Conservation (phyloP, 2,797 vertebrate species). For the Antennarius maculatus region DNA sequence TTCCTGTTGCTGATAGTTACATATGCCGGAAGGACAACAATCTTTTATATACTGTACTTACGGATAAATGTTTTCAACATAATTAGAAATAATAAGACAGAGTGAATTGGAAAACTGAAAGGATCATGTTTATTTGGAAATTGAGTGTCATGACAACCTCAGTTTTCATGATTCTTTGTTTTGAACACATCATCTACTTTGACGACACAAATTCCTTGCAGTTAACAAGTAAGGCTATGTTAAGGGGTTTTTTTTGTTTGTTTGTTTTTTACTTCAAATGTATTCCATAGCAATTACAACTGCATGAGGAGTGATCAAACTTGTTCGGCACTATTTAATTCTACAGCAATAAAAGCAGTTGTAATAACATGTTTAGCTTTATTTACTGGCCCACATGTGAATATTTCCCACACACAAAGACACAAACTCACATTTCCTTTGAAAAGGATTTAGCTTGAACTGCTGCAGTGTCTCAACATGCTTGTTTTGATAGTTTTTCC, state of each 20-base stretch:
- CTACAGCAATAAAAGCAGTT: slow-evolving; percentile 18
- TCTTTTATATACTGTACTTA: neutral
- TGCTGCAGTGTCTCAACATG: slow-evolving; percentile 57
- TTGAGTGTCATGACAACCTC: neutral
- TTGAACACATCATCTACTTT: no score
- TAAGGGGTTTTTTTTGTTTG: no score
- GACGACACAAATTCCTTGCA: no score
- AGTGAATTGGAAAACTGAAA: neutral
- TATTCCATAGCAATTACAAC: slow-evolving; percentile 21
- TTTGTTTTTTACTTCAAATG: neutral
- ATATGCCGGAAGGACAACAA: neutral
- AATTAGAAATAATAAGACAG: neutral
- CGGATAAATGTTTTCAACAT: neutral
- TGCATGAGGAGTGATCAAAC: slow-evolving; percentile 33
- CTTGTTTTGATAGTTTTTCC: slow-evolving; percentile 65
- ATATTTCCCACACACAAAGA: slow-evolving; percentile 18
- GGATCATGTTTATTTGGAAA: neutral
- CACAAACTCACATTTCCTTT: slow-evolving; percentile 40
- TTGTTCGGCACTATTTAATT: slow-evolving; percentile 32
- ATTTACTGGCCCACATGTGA: slow-evolving; percentile 22
- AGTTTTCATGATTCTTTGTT: neutral
- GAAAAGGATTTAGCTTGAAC: slow-evolving; percentile 34
- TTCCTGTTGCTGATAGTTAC: slow-evolving; percentile 1
- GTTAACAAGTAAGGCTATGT: no score
- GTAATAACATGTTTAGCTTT: slow-evolving; percentile 34